Conservation (phyloP, 2,888 invertebrate species). For the Yponomeuta malinellus region DNA sequence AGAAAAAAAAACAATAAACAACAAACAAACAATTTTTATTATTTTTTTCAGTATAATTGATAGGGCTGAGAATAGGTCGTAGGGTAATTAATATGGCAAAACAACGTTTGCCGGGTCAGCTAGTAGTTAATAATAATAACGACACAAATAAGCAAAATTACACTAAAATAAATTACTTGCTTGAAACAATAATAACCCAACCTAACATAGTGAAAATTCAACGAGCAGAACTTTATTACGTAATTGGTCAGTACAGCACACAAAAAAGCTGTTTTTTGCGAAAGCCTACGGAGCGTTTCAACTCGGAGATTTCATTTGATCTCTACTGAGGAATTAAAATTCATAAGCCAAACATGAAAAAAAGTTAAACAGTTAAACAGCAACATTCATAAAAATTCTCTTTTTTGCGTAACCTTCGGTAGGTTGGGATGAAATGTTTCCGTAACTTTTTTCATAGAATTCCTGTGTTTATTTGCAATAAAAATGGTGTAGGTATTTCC, state of each 20-base stretch:
- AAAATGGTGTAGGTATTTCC: background rate
- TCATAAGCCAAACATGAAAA: background rate
- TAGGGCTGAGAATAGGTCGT: no score
- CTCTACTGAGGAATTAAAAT: background rate
- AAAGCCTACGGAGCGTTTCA: background rate
- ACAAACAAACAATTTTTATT: no score
- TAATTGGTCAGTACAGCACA: background rate
- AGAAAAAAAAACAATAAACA: no score
- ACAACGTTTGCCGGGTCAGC: no score
- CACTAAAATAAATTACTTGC: no score
- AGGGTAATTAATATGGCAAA: no score
- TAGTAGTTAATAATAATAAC: no score
- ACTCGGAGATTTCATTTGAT: conserved; percentile 4
- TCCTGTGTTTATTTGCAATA: background rate
- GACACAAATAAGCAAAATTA: no score
- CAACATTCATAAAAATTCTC: background rate
- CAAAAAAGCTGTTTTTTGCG: background rate
- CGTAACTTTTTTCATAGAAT: background rate
- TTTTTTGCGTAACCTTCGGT: background rate
- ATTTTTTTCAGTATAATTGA: no score
- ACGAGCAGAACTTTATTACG: no score
- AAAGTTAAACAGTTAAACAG: background rate
- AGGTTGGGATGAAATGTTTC: background rate
- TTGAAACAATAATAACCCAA: no score
- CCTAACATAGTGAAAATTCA: no score